phyloP scores from a whole-genome alignment of 2,113 vertebrate species.

The Brachyhypopomus occidentalis region DNA sequence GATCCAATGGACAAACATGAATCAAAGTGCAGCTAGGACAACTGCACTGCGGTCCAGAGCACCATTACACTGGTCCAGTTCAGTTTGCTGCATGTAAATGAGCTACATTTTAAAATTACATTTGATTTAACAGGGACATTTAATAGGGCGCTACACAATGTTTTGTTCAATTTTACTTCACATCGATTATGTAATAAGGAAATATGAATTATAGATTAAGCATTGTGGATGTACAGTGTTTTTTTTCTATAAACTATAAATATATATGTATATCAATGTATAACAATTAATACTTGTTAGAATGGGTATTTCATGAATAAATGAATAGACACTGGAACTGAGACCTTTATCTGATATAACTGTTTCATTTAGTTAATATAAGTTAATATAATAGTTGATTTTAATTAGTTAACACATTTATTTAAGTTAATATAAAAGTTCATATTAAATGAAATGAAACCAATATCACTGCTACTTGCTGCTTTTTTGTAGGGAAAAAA shows the following conservation, averaged over 20 bases:
- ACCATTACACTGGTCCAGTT: background rate
- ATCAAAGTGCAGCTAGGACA: background rate
- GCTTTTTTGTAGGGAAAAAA: too few relatives aligned
- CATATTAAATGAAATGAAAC: too few relatives aligned
- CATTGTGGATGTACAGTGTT: background rate
- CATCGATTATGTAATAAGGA: too few relatives aligned
- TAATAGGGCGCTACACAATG: background rate
- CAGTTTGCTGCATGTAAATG: background rate
- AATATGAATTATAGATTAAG: too few relatives aligned
- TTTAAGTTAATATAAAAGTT: too few relatives aligned
- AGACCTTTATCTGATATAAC: constrained; percentile 23
- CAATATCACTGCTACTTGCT: too few relatives aligned
- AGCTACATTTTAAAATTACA: background rate
- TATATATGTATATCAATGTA: background rate
- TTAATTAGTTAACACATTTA: too few relatives aligned
- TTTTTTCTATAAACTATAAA: background rate
- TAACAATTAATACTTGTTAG: too few relatives aligned
- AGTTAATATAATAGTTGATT: too few relatives aligned
- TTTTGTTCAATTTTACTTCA: too few relatives aligned
- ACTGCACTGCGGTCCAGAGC: background rate
- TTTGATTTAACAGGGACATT: background rate
- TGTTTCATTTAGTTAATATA: background rate
- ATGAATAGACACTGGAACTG: background rate
- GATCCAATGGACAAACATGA: constrained; percentile 72
- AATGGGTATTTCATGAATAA: background rate